phyloP scores from a whole-genome alignment of 1,140 invertebrate genomes.

The Maniola jurtina region DNA sequence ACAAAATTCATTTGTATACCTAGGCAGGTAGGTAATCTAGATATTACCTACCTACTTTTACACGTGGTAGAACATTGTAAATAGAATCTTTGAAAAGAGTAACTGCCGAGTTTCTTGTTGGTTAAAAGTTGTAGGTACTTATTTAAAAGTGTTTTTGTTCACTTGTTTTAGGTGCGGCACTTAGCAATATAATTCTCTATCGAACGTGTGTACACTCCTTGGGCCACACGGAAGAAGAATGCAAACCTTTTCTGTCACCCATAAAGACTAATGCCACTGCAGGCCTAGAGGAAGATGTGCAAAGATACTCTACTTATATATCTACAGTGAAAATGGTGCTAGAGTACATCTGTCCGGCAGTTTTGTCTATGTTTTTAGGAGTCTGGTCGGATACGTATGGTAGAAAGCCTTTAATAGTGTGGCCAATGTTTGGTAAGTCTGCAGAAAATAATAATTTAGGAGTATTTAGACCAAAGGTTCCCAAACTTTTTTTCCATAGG shows the following conservation, averaged over 20 bases:
- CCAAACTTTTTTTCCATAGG: background rate
- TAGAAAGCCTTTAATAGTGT: constrained; percentile 83
- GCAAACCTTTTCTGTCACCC: constrained; percentile 54
- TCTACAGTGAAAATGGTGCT: constrained; percentile 80
- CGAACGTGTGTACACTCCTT: constrained; percentile 59
- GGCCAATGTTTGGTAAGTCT: constrained; percentile 64
- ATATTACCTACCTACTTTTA: too few relatives aligned
- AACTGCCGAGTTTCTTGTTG: too few relatives aligned
- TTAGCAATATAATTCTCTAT: constrained; percentile 62
- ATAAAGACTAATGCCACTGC: constrained; percentile 70
- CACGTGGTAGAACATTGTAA: too few relatives aligned
- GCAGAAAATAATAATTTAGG: background rate
- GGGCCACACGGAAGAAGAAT: constrained; percentile 49
- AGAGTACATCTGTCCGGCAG: constrained; percentile 81
- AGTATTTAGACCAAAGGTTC: background rate
- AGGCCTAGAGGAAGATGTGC: constrained; percentile 80
- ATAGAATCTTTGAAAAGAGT: too few relatives aligned
- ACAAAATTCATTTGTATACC: too few relatives aligned
- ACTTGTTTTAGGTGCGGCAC: constrained; percentile 39
- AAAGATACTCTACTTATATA: constrained; percentile 81
- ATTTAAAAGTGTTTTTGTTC: background rate
- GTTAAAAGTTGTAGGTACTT: background rate
- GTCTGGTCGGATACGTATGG: constrained; percentile 87
- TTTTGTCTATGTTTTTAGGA: constrained; percentile 84
- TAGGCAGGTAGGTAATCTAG: too few relatives aligned